Conservation (phyloP, 2,113 vertebrate species). For the Anoura caudifer region DNA sequence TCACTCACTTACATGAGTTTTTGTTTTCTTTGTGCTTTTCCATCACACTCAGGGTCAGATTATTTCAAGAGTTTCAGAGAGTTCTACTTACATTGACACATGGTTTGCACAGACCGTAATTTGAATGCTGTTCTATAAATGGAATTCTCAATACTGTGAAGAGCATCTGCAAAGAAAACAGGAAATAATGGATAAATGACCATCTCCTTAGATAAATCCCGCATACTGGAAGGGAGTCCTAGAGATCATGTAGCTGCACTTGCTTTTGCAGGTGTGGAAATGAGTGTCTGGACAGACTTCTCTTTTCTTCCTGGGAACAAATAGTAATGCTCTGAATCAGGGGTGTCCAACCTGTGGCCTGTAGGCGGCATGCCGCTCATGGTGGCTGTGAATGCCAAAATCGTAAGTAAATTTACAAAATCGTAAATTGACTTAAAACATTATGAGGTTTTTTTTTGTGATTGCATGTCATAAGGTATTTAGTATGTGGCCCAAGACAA, state of each 20-base stretch:
- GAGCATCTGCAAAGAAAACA: constrained; percentile 78
- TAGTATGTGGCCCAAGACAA: too few species aligned
- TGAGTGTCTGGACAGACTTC: not conserved
- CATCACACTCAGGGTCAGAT: too few species aligned
- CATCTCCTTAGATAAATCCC: not conserved
- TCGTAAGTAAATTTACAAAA: too few species aligned
- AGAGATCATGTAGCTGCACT: not conserved
- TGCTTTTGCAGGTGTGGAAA: not conserved
- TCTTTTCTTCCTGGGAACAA: not conserved
- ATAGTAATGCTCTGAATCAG: not conserved
- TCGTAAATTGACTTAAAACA: too few species aligned
- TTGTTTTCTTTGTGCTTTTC: not conserved
- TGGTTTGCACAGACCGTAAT: constrained; percentile 84
- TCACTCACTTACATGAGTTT: not conserved
- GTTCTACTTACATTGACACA: constrained; percentile 84
- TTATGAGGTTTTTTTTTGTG: too few species aligned
- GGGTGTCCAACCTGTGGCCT: too few species aligned
- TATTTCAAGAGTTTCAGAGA: not conserved
- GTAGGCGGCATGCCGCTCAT: too few species aligned
- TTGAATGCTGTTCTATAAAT: constrained; percentile 88
- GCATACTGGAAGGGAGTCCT: not conserved
- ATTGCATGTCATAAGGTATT: too few species aligned
- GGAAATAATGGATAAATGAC: not conserved
- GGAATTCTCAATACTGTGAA: constrained; percentile 78
- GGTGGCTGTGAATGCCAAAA: too few species aligned